These are phyloP conservation scores for Zingel zingel DNA, from an alignment of 2,113 vertebrate species.

Conservation along the genomic window DNA sequence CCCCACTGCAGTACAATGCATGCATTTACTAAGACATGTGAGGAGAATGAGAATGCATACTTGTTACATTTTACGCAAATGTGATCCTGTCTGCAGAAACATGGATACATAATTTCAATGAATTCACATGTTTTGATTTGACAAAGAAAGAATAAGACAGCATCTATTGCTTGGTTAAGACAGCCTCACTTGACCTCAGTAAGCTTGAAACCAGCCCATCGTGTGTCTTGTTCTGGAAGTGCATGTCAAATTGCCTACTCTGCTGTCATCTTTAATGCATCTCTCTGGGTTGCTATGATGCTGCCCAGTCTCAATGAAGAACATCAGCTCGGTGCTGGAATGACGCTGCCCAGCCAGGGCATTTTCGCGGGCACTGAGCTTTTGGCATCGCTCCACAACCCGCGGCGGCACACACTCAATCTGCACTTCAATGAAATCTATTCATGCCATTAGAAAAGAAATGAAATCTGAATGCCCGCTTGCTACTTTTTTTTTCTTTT, in stretches of 20 bases:
- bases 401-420: conserved; percentile 75
- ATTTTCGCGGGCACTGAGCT: conserved; percentile 69
- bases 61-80: conserved; percentile 55
- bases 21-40: conserved; percentile 53
- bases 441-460: conserved; percentile 82
- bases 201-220: conserved; percentile 50
- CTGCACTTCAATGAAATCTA: conserved; percentile 83
- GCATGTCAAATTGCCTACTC: conserved; percentile 45
- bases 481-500: conserved; percentile 52
- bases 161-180: conserved; percentile 7
- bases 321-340: conserved; percentile 54
- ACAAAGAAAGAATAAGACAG: conserved; percentile 20
- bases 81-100: conserved; percentile 38
- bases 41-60: conserved; percentile 52
- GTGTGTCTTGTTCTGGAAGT: conserved; percentile 46
- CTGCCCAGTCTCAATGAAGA: conserved; percentile 54
- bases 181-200: conserved; percentile 49
- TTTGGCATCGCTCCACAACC: conserved; percentile 62
- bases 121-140: conserved; percentile 20
- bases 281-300: conserved; percentile 62
- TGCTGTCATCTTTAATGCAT: conserved; percentile 58
- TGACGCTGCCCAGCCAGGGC: conserved; percentile 50
- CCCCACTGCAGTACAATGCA: conserved; percentile 51
- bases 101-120: conserved; percentile 25
- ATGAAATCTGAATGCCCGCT: conserved; percentile 77